phyloP scores from a whole-genome alignment of 2,888 invertebrate genomes.

The Hipparchia sbordonii region DNA sequence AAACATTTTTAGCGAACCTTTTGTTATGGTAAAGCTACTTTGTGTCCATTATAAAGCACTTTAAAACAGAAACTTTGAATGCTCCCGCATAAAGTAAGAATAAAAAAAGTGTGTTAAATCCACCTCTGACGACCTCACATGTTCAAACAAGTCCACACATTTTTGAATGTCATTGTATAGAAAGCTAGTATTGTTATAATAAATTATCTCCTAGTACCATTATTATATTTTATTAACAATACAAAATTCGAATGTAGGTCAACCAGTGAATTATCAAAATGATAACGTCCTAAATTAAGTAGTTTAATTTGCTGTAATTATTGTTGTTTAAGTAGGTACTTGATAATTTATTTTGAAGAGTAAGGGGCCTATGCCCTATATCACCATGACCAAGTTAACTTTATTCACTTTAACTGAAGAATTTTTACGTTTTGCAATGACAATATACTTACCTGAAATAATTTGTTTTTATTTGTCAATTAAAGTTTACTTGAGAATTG shows the following conservation, averaged over 20 bases:
- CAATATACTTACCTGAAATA: no score
- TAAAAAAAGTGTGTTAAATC: slow-evolving; percentile 26
- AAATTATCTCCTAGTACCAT: background rate
- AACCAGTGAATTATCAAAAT: background rate
- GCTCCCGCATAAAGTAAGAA: slow-evolving; percentile 30
- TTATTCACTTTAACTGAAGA: no score
- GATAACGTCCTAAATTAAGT: background rate
- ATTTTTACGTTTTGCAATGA: no score
- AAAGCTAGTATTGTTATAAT: background rate
- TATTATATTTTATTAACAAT: slow-evolving; percentile 10
- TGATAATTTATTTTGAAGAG: no score
- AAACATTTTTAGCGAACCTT: slow-evolving; percentile 13
- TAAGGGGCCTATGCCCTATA: no score
- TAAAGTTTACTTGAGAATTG: no score
- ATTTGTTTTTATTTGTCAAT: no score
- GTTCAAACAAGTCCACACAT: slow-evolving; percentile 30
- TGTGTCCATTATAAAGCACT: slow-evolving; percentile 25
- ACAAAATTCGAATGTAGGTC: slow-evolving; percentile 8
- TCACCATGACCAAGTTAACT: no score
- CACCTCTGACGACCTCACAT: slow-evolving; percentile 31
- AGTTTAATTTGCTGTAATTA: no score
- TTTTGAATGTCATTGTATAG: slow-evolving; percentile 11
- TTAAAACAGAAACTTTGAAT: slow-evolving; percentile 29
- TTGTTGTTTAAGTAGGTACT: no score
- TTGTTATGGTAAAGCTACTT: slow-evolving; percentile 27